Evolutionary conservation across 2,888 invertebrate genomes (phyloP).

Genomic region (Ornithoptera priamus): DNA sequence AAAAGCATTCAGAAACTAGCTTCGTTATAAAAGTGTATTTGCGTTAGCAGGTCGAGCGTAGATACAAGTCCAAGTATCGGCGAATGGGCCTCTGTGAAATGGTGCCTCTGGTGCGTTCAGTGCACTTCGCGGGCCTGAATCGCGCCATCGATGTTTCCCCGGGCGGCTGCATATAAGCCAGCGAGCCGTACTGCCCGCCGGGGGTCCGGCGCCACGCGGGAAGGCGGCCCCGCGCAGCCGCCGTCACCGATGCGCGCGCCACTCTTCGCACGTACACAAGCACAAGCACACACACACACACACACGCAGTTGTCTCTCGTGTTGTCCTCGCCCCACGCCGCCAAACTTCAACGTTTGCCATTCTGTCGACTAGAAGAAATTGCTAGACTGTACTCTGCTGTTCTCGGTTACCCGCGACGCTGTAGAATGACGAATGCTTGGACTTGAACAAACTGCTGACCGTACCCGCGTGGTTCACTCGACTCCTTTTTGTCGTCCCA

Average conservation of each 20-base stretch:
- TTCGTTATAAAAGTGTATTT: too few relatives aligned
- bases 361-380: slow-evolving; percentile 72
- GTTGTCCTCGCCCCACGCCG: slow-evolving; percentile 28
- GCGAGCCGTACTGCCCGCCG: slow-evolving; percentile 25
- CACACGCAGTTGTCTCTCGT: slow-evolving; percentile 45
- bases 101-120: slow-evolving; percentile 34
- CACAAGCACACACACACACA: too few relatives aligned
- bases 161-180: slow-evolving; percentile 43
- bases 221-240: slow-evolving; percentile 54
- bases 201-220: slow-evolving; percentile 65
- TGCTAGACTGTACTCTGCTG: slow-evolving; percentile 53
- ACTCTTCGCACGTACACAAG: too few relatives aligned
- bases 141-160: slow-evolving; percentile 50
- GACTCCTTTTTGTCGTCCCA: slow-evolving; percentile 50
- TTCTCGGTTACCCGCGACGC: slow-evolving; percentile 55
- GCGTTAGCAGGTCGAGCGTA: neutral
- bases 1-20: too few relatives aligned
- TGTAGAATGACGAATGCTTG: slow-evolving; percentile 70
- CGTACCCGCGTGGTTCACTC: slow-evolving; percentile 57
- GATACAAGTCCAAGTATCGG: too few relatives aligned
- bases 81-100: too few relatives aligned
- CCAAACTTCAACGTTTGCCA: slow-evolving; percentile 71
- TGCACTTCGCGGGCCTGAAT: slow-evolving; percentile 39
- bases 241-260: slow-evolving; percentile 50
- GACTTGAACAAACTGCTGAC: slow-evolving; percentile 54